Evolutionary conservation across 2,888 invertebrate genomes (phyloP).

Genomic region (Venusia cambrica): DNA sequence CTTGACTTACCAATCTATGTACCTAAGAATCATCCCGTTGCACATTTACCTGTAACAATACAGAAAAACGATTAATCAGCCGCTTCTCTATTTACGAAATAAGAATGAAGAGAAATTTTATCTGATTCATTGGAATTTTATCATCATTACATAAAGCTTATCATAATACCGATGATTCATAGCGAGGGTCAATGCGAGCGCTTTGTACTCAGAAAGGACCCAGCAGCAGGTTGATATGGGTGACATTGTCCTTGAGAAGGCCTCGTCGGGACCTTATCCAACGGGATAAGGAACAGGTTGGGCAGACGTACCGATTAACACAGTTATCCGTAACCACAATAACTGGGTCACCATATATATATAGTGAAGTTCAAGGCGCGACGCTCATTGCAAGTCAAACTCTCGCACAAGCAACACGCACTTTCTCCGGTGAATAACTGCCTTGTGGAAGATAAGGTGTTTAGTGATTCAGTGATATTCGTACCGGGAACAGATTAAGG

Average conservation of each 20-base stretch:
- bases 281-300: slow-evolving; percentile 66
- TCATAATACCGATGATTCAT: slow-evolving; percentile 8
- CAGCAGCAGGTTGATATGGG: too few relatives aligned
- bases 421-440: slow-evolving; percentile 71
- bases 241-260: slow-evolving; percentile 46
- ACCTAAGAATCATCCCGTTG: slow-evolving; percentile 9
- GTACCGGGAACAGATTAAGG: slow-evolving; percentile 58
- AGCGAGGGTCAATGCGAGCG: slow-evolving; percentile 1
- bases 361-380: slow-evolving; percentile 91
- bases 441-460: slow-evolving; percentile 62
- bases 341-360: slow-evolving; percentile 92
- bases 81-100: neutral
- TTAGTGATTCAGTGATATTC: slow-evolving; percentile 69
- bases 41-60: slow-evolving; percentile 29
- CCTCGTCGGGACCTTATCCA: slow-evolving; percentile 50
- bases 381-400: slow-evolving; percentile 81
- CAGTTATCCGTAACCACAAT: slow-evolving; percentile 76
- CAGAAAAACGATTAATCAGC: slow-evolving; percentile 12
- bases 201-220: too few relatives aligned
- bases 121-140: neutral
- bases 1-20: slow-evolving; percentile 16
- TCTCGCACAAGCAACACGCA: slow-evolving; percentile 71
- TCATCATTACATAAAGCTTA: slow-evolving; percentile 5
- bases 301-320: slow-evolving; percentile 62
- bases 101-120: neutral